phyloP scores from a whole-genome alignment of 92 coral and sea anemone species.

The Hydrozoanthus gracilis region DNA sequence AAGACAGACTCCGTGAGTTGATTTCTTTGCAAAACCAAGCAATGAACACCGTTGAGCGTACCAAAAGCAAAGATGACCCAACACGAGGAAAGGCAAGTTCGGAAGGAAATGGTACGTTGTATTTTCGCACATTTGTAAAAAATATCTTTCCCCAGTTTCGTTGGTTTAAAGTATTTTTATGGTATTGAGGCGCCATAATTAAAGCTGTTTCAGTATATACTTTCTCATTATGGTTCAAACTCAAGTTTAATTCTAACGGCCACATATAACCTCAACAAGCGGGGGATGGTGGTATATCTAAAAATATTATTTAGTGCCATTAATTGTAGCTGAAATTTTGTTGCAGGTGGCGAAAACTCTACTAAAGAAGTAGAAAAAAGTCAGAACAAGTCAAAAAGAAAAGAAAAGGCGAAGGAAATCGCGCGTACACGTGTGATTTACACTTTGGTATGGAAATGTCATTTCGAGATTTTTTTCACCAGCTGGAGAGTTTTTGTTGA shows the following conservation, averaged over 20 bases:
- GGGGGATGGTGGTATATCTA: constrained; percentile 12
- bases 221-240: not conserved
- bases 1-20: not conserved
- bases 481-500: too few species aligned
- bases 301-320: constrained; percentile 13
- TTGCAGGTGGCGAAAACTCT: constrained; percentile 36
- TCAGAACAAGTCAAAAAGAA: constrained; percentile 33
- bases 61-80: constrained; percentile 16
- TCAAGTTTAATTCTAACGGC: constrained; percentile 25
- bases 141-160: not conserved
- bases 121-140: not conserved
- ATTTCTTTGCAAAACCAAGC: not conserved
- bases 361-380: constrained; percentile 40
- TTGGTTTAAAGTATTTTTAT: not conserved
- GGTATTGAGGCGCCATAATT: not conserved
- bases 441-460: constrained; percentile 59
- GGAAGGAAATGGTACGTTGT: constrained; percentile 33
- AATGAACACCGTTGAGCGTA: constrained; percentile 36
- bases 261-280: not conserved
- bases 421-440: constrained; percentile 75
- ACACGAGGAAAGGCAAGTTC: constrained; percentile 31
- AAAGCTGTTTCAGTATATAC: not conserved
- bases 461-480: not conserved
- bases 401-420: constrained; percentile 40
- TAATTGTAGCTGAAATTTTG: not conserved